Base-by-base conservation (phyloP, 1,140 invertebrate species). In the Drosophila kohkoa region DNA sequence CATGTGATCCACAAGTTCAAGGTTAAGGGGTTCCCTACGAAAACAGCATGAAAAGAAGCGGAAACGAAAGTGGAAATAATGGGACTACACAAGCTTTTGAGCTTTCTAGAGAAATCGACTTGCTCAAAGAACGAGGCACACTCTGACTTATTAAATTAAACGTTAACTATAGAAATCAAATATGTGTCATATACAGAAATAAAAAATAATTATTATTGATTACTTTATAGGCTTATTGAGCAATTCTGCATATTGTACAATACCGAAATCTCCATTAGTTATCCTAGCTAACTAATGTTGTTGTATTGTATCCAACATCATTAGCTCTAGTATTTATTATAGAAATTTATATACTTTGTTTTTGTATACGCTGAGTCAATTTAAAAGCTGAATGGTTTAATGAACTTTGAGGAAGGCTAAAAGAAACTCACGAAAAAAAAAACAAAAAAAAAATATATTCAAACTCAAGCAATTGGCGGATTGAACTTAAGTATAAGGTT, bases 401-500 rank as follows among this genome's bases (percentile, higher is more conserved):
- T 77, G 68, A 11, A 63, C 51, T 65, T 30, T 51, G 32, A 35
- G 62, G 20, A 8, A 49, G 62, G 38, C 10, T 30, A 55, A 55
- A 55, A 54, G 20, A 51, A 38, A 32, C n/a, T 51, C 59, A 13
- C 38, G 35, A 6, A 38, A 38, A 38, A 35, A 38, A 62, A 15
- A 48, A 20, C 3, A 64, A 55, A 35, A 25, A 13, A 25, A 13
- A 57, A 57, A 48, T 43, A 59, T 59, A 43, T 45, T 46, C 25
- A 59, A 59, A 59, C 48, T 59, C 11, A 41, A 72, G 45, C 52
- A 57, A 80, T 74, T 76, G 77, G 60, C 60, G 58, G 48, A 52
- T 41, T 78, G 41, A 60, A 82, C 32, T 82, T 49, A 46, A 77
- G 57, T 66, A 32, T 32, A 25, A 7, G 32, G 85, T 88, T 88